Percentiles rank a stretch among this genome's conserved stretches.
phyloP scores from a whole-genome alignment of 1,140 invertebrate species.

The Drosophila navojoa region DNA sequence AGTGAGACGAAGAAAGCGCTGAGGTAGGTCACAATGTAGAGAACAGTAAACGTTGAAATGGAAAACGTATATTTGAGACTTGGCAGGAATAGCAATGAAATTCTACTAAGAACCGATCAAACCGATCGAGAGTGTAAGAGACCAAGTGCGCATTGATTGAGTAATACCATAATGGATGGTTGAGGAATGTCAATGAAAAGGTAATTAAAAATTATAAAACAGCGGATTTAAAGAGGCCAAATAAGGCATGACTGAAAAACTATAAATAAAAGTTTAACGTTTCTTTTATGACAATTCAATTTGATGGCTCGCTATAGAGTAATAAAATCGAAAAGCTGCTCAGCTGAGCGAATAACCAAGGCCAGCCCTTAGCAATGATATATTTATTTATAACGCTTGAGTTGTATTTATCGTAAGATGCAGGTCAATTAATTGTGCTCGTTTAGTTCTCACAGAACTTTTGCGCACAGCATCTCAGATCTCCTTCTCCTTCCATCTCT shows the following conservation, averaged over 20 bases:
- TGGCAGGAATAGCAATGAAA: conserved; percentile 1
- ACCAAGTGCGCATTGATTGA: no score
- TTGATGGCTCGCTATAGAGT: no score
- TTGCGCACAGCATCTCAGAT: conserved; percentile 13
- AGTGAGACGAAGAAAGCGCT: background rate
- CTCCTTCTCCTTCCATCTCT: conserved; percentile 13
- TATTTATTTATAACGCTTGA: conserved; percentile 14
- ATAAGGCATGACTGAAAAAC: no score
- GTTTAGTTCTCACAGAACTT: conserved; percentile 19
- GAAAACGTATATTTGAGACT: background rate
- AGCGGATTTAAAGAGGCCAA: no score
- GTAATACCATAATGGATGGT: no score
- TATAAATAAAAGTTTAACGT: no score
- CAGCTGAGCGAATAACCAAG: background rate
- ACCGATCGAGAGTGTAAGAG: no score
- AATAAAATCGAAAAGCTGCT: background rate
- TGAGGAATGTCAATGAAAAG: no score
- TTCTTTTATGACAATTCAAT: no score
- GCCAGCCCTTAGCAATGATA: background rate
- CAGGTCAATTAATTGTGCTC: conserved; percentile 14
- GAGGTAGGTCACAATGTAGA: conserved; percentile 11
- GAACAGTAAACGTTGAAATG: background rate
- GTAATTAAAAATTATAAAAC: no score
- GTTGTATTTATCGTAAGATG: conserved; percentile 12
- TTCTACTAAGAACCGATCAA: no score